These are phyloP conservation scores for Stichodactyla mertensii DNA, from an alignment of 64 coral and sea anemone genomes.

Conservation along the genomic window DNA sequence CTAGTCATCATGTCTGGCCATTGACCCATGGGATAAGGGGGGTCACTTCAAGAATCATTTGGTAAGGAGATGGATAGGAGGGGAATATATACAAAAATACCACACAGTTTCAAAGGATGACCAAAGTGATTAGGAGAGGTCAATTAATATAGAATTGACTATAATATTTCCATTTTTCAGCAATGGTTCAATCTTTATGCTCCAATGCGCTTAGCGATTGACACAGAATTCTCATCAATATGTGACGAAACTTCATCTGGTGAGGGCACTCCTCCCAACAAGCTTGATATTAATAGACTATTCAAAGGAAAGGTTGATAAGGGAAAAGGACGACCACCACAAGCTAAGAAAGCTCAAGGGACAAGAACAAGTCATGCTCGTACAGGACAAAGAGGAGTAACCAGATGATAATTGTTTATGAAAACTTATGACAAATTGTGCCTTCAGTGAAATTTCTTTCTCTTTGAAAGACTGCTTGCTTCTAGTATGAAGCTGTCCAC, in stretches of 20 bases:
- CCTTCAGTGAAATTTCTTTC: no score
- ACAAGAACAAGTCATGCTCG: not conserved
- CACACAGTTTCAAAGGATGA: no score
- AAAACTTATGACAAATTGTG: not conserved
- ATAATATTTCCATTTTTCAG: conserved; percentile 14
- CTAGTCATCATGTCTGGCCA: no score
- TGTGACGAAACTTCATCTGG: not conserved
- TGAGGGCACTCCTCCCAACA: conserved; percentile 29
- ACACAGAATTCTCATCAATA: conserved; percentile 14
- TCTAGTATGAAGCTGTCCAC: no score
- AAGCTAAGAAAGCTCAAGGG: conserved; percentile 64
- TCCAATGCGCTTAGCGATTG: conserved; percentile 74
- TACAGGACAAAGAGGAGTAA: not conserved
- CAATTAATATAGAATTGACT: not conserved
- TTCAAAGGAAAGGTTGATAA: conserved; percentile 88
- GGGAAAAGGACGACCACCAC: conserved; percentile 49
- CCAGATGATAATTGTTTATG: not conserved
- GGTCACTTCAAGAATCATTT: no score
- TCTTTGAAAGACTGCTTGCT: no score
- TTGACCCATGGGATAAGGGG: no score
- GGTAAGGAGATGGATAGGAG: no score
- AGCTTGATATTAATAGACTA: conserved; percentile 74
- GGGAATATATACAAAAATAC: no score
- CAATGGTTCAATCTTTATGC: conserved; percentile 99
- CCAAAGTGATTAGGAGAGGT: no score